These are phyloP conservation scores for Tupiocoris notatus DNA, from an alignment of 2,888 invertebrate genomes.

Conservation along the genomic window DNA sequence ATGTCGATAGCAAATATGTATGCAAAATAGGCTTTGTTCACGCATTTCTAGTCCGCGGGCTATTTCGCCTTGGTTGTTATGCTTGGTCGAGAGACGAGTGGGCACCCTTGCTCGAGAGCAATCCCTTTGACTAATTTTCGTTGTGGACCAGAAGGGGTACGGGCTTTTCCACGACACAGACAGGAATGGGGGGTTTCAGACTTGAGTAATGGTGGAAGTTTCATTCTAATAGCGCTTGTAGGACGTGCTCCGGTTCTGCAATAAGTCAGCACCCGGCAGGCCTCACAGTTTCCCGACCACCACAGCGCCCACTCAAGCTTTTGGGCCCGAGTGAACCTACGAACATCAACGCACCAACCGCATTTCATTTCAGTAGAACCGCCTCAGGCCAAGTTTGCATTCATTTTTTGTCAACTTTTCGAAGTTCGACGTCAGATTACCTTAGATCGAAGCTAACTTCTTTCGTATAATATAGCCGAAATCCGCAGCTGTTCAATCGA, in stretches of 20 bases:
- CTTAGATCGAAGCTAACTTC: neutral
- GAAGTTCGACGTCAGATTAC: neutral
- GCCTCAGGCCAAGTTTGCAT: neutral
- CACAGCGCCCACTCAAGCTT: neutral
- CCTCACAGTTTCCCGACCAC: neutral
- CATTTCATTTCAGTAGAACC: neutral
- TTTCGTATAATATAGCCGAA: too few relatives aligned
- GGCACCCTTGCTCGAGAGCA: neutral
- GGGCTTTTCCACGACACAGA: neutral
- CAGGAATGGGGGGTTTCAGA: neutral
- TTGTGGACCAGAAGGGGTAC: neutral
- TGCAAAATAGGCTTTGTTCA: neutral
- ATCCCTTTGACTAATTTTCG: conserved; percentile 35
- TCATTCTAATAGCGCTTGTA: conserved; percentile 40
- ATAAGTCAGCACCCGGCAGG: conserved; percentile 15
- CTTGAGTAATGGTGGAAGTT: conserved; percentile 38
- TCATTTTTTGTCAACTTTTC: neutral
- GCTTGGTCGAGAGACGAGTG: neutral
- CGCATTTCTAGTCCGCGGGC: neutral
- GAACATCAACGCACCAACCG: neutral
- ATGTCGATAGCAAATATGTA: neutral
- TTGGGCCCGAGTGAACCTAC: neutral
- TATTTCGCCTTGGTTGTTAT: neutral
- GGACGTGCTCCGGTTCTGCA: conserved; percentile 36
- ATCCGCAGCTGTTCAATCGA: too few relatives aligned